Evolutionary conservation across 2,888 invertebrate genomes (phyloP).

Genomic region (Orthonychiurus folsomi): DNA sequence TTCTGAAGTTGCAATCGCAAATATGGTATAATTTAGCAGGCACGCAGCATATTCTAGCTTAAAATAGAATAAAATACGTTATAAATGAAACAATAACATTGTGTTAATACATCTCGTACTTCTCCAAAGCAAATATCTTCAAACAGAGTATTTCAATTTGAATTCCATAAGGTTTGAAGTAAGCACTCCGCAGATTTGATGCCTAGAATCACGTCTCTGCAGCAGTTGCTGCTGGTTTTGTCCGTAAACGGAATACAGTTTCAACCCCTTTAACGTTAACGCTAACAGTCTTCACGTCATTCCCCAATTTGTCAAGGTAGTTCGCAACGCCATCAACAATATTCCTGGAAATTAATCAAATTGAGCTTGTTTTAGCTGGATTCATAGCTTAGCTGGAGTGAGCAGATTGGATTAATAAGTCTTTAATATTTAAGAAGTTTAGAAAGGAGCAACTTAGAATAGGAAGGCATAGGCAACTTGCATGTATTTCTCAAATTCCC

Average conservation of each 20-base stretch:
- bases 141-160: not conserved
- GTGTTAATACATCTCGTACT: no score
- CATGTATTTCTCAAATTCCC: constrained; percentile 40
- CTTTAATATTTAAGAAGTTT: no score
- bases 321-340: constrained; percentile 36
- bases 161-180: not conserved
- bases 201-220: no score
- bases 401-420: no score
- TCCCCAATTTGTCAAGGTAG: constrained; percentile 39
- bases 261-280: constrained; percentile 40
- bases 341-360: constrained; percentile 19
- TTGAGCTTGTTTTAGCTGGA: not conserved
- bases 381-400: not conserved
- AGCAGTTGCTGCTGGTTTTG: no score
- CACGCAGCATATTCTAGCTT: no score
- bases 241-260: constrained; percentile 38
- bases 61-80: no score
- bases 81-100: no score
- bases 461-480: constrained; percentile 26
- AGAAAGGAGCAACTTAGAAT: no score
- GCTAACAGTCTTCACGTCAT: constrained; percentile 37
- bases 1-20: no score
- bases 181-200: constrained; percentile 13
- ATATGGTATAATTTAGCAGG: no score
- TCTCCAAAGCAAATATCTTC: not conserved